Base-by-base conservation (phyloP, 2,888 invertebrate genomes). In the Drosophila pegasa region DNA sequence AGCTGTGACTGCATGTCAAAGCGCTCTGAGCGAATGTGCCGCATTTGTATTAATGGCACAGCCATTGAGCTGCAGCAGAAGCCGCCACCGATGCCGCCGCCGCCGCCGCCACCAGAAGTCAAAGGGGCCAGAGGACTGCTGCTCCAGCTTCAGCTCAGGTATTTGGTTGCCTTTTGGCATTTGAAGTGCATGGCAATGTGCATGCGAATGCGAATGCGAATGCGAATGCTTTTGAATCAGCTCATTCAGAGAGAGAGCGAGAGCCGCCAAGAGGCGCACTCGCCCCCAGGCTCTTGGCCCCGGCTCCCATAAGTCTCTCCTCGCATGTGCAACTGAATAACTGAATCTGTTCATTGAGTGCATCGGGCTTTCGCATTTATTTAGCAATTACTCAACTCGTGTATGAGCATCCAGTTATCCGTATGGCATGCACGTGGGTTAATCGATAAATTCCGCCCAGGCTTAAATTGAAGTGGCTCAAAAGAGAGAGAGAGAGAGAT, bases 81-180 rank as follows among this genome's bases (percentile, higher is more conserved):
- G 10, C 27, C 22, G 27, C 14, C 14, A 27, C 37, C 12, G 29
- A n/a, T 16, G 16, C 20, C 35, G n/a, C 18, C 33, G 4, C 33
- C 12, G 10, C 16, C 8, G 31, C 38, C n/a, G 18, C 14, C 20
- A 12, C 54, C 33, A 29, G 38, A 29, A 31, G 47, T 27, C 22
- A 20, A 43, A 25, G 35, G 18, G 31, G 58, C 33, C 27, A 16
- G 37, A 33, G 16, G 37, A 10, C 43, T n/a, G 8, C 10, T 10
- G 37, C 43, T 27, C 10, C n/a, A 18, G 31, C 51, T 29, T 5
- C 74, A 33, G 43, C 58, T 60, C 58, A 61, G 78, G 69, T 81
- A 86, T 82, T 85, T 76, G 80, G 65, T 58, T 80, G 83, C 86
- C 79, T 79, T 76, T 68, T 86, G 87, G 70, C 73, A 61, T 70